These are phyloP conservation scores for Galleria mellonella DNA, from an alignment of 1,140 invertebrate genomes.

Conservation along the genomic window DNA sequence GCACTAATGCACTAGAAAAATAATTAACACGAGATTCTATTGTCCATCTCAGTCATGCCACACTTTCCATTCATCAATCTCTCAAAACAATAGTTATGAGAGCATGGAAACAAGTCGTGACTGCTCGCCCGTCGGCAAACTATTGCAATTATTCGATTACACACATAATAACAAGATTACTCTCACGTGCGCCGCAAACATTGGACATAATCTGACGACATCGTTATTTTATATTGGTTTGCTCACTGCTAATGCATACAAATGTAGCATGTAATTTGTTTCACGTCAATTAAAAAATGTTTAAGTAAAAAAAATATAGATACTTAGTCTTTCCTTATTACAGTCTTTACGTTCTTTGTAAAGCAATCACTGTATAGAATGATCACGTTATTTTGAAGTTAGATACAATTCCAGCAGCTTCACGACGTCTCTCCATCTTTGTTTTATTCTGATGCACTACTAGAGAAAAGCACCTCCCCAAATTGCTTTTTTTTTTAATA, in stretches of 20 bases:
- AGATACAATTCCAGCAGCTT: too few relatives aligned
- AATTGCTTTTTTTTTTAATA: too few relatives aligned
- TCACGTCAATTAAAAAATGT: too few relatives aligned
- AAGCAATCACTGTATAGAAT: too few relatives aligned
- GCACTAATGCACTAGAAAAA: slow-evolving; percentile 11
- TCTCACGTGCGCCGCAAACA: background rate
- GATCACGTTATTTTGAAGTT: too few relatives aligned
- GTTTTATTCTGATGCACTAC: too few relatives aligned
- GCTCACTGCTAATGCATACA: background rate
- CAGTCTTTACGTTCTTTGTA: too few relatives aligned
- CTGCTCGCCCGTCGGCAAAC: slow-evolving; percentile 32
- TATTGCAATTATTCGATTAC: slow-evolving; percentile 48
- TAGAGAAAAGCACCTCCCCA: too few relatives aligned
- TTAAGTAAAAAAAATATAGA: too few relatives aligned
- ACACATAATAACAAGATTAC: slow-evolving; percentile 45
- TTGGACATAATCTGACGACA: background rate
- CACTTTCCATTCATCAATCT: slow-evolving; percentile 41
- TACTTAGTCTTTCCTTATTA: too few relatives aligned
- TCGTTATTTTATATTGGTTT: slow-evolving; percentile 13
- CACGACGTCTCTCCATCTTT: too few relatives aligned
- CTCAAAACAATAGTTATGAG: slow-evolving; percentile 42
- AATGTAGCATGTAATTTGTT: too few relatives aligned
- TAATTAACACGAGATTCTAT: slow-evolving; percentile 27
- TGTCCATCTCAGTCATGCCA: slow-evolving; percentile 20
- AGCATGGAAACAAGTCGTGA: slow-evolving; percentile 35